Conservation (phyloP, 2,797 vertebrate genomes). For the Psittacula echo region DNA sequence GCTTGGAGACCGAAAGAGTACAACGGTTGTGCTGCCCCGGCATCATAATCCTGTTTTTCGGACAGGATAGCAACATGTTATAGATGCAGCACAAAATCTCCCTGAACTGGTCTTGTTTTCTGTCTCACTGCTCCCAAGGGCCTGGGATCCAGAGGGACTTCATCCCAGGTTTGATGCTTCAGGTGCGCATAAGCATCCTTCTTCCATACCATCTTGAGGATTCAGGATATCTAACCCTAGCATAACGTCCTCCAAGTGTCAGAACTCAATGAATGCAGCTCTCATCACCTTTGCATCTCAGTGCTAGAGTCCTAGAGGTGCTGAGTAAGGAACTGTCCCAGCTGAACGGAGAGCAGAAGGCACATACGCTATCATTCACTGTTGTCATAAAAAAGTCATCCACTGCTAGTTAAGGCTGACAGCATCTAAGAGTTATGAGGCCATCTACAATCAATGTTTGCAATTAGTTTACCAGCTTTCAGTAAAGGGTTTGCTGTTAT, state of each 20-base stretch:
- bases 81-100: background rate
- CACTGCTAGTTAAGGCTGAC: background rate
- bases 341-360: constrained; percentile 9
- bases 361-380: background rate
- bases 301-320: background rate
- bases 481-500: background rate
- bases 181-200: background rate
- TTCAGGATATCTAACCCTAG: background rate
- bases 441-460: background rate
- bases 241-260: background rate
- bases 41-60: background rate
- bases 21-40: background rate
- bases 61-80: background rate
- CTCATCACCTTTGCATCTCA: background rate
- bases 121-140: background rate
- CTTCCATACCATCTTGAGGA: background rate
- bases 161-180: background rate
- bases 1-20: background rate
- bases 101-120: background rate
- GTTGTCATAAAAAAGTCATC: background rate
- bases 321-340: background rate
- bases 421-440: background rate
- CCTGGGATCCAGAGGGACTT: background rate
- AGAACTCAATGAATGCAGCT: background rate
- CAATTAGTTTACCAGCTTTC: background rate